These are phyloP conservation scores for Sander lucioperca DNA, from an alignment of 2,113 vertebrate species.

Conservation along the genomic window DNA sequence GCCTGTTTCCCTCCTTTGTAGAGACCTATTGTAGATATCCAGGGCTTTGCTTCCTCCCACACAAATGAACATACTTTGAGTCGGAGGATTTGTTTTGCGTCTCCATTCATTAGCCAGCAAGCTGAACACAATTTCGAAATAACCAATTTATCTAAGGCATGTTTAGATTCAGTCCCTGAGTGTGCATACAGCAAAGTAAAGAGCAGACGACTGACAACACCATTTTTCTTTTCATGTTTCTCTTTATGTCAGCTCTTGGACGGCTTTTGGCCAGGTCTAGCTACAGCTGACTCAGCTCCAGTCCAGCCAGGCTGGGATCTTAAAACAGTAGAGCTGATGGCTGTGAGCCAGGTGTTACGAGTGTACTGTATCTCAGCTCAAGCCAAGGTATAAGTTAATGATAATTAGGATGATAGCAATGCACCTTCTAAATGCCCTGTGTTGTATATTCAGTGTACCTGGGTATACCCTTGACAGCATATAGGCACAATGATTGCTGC, in stretches of 20 bases:
- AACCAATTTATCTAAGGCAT: conserved; percentile 31
- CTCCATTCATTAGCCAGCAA: conserved; percentile 51
- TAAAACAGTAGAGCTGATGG: conserved; percentile 58
- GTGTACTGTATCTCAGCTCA: conserved; percentile 5
- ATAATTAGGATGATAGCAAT: conserved; percentile 59
- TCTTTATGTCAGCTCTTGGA: conserved; percentile 53
- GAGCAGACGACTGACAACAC: conserved; percentile 25
- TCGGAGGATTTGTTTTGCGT: conserved; percentile 45
- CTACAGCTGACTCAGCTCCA: conserved; percentile 73
- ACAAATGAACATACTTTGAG: conserved; percentile 45
- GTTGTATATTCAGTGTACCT: conserved; percentile 25
- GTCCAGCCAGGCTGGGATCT: conserved; percentile 37
- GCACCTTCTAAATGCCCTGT: conserved; percentile 23
- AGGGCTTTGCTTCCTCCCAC: conserved; percentile 37
- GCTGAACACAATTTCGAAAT: conserved; percentile 44
- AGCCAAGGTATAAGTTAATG: conserved; percentile 64
- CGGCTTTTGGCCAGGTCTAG: conserved; percentile 33
- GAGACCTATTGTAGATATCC: conserved; percentile 23
- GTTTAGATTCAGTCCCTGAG: conserved; percentile 19
- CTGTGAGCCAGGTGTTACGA: conserved; percentile 56
- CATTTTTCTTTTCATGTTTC: conserved; percentile 45
- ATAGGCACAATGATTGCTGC: conserved; percentile 2
- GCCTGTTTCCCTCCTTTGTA: conserved; percentile 21
- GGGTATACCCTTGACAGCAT: conserved; percentile 23
- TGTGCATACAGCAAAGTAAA: conserved; percentile 16